These are phyloP conservation scores for Bombus pyrosoma DNA, from an alignment of 1,140 invertebrate species.

Conservation along the genomic window DNA sequence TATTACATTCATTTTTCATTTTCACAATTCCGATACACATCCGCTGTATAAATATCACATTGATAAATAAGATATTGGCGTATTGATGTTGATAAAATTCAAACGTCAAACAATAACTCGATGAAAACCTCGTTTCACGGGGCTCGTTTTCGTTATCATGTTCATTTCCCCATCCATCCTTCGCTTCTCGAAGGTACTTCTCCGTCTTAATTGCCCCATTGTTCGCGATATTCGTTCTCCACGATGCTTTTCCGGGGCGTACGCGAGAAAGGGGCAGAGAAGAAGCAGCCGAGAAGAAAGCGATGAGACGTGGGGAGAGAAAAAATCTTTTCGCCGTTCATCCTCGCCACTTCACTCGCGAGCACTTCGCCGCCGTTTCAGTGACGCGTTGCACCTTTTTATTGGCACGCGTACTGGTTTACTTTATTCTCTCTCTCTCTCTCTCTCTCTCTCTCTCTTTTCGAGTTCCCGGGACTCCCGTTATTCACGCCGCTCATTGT, in stretches of 20 bases:
- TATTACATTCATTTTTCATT: no score
- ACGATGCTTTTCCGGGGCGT: not conserved
- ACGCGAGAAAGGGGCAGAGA: not conserved
- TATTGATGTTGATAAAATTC: not conserved
- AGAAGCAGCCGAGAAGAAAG: not conserved
- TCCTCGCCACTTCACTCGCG: slow-evolving; percentile 29
- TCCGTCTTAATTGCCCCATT: slow-evolving; percentile 35
- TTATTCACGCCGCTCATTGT: slow-evolving; percentile 28
- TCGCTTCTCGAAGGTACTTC: not conserved
- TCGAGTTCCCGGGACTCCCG: slow-evolving; percentile 15
- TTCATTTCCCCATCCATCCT: not conserved
- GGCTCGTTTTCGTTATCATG: not conserved
- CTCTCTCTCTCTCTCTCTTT: no score
- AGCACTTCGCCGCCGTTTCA: slow-evolving; percentile 33
- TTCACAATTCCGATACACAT: no score
- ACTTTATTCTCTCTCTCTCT: not conserved
- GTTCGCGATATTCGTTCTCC: slow-evolving; percentile 31
- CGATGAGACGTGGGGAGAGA: not conserved
- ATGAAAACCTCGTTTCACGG: not conserved
- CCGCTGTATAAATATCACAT: no score
- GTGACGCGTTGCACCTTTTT: slow-evolving; percentile 24
- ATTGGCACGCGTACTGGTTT: slow-evolving; percentile 39
- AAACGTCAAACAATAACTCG: no score
- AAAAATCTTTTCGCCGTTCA: slow-evolving; percentile 32
- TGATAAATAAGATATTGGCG: not conserved